Evolutionary conservation across 1,140 invertebrate genomes (phyloP), one percentile per base, ranked within the genome.

Genomic region (Lepidurus couesii): DNA sequence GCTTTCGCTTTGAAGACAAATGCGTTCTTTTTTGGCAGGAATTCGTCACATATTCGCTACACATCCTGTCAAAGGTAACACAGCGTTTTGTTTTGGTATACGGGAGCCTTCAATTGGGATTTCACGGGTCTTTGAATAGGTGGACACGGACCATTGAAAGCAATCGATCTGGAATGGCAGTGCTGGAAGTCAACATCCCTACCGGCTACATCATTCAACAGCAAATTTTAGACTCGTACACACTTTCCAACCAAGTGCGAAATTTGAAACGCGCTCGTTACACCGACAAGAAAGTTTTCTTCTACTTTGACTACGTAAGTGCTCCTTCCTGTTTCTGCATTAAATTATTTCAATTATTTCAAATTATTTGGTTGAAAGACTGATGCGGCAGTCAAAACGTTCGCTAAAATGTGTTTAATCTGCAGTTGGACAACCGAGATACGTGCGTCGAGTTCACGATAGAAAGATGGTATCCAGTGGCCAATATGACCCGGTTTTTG

Each of bases 161-260:
- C 1, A 84, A 89, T 44, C 87, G 91, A 44, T 96, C 94, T n/a
- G 97, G 96, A 42, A 90, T 97, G 89, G 91, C 95, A 8, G 94
- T 98, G 42, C 84, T 98, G 76, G 96, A 98, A 86, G 90, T 97
- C 42, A 90, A 91, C 13, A 91, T 98, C 82, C 97, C 96, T 1
- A 97, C 95, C 0, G 96, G 97, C 6, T 98, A 97, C 85, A 92
- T 95, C 82, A 89, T 97, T 44, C 93, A 96, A 84, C 95, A 97
- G 82, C 93, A 96, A 84, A 91, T 90, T 78, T 87, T 98, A 6
- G 93, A 97, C 84, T 86, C 86, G 5, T 97, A 97, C 84, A 92
- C 97, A 44, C 86, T 90, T 11, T 91, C 91, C 4, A 82, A 83
- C 0, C 77, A 87, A 76, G 92, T 96, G 34, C 86, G 89, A 42